A percentile compares a stretch with the other conserved stretches of the same genome.
Conservation (phyloP, 2,888 invertebrate genomes). For the Drosophila falleni region DNA sequence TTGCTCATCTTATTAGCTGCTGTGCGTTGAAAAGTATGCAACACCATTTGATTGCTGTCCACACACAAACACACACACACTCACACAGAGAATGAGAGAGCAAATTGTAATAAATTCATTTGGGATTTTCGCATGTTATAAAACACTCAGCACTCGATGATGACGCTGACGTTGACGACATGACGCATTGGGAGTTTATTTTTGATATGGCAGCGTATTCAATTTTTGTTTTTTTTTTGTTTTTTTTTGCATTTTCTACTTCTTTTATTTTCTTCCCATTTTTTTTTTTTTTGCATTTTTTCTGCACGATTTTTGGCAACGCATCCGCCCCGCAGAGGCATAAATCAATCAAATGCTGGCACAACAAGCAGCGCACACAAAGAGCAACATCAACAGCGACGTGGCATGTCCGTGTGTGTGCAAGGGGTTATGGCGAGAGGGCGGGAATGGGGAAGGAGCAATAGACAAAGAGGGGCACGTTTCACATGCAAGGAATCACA, state of each 20-base stretch:
- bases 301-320: constrained; percentile 29
- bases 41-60: constrained; percentile 17
- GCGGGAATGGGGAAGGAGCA: no score
- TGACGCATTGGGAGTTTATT: constrained; percentile 73
- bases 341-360: constrained; percentile 78
- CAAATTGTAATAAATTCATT: constrained; percentile 70
- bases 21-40: constrained; percentile 14
- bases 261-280: constrained; percentile 2
- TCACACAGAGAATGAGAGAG: neutral
- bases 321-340: constrained; percentile 41
- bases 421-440: neutral
- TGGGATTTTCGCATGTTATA: constrained; percentile 71
- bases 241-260: constrained; percentile 19
- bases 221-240: neutral
- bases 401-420: constrained; percentile 8
- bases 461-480: neutral
- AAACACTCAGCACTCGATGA: constrained; percentile 67
- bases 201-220: constrained; percentile 42
- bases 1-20: constrained; percentile 42
- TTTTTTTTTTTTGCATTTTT: constrained; percentile 5
- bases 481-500: constrained; percentile 56
- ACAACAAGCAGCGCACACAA: constrained; percentile 66
- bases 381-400: constrained; percentile 34
- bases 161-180: constrained; percentile 41
- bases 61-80: neutral